Evolutionary conservation across 2,888 invertebrate species (phyloP), one percentile per base, ranked within the genome.

Genomic region (Lampropteryx suffumata): DNA sequence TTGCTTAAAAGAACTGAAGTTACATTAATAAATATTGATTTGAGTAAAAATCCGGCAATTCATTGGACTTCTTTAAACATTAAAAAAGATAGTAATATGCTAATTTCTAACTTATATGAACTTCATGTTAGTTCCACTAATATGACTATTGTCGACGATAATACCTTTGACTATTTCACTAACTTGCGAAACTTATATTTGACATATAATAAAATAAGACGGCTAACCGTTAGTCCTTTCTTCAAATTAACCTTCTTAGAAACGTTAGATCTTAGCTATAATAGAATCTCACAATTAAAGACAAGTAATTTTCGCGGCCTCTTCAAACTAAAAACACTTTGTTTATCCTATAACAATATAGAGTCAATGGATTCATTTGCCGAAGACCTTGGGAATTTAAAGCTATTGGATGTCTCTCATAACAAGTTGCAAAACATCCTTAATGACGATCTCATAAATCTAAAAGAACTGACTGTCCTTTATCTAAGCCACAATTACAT

Each of bases 171-270:
- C 94, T 71, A 93, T 92, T 59, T 97, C 94, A 76, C 93, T 92
- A 65, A 92, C 92, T 84, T 97, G 54, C 92, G 95, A 72, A 95
- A 96, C 72, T 91, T 97, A 27, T 95, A 95, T 76, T 84, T 97
- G 59, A 92, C 94, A 48, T 93, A 92, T 64, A 97, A 97, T 79
- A 91, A 94, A 71, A 95, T 97, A 57, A 93, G 95, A 6, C 91
- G 95, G 42, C 92, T 98, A 32, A 95, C 96, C 0, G 95, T 97
- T 0, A 95, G 96, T 30, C 97, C 97, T 3, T 97, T 98, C 75
- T 92, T 93, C 43, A 94, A 93, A 60, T 90, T 97, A 40, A 91
- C 92, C 10, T 93, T 94, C 73, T 90, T 98, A 57, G 91, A 96
- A 54, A 96, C 95, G 11, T 90, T 98, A 55, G 96, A 97, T 79